These are phyloP conservation scores for Myotis findleyi DNA, from an alignment of 2,797 vertebrate species.

Conservation along the genomic window DNA sequence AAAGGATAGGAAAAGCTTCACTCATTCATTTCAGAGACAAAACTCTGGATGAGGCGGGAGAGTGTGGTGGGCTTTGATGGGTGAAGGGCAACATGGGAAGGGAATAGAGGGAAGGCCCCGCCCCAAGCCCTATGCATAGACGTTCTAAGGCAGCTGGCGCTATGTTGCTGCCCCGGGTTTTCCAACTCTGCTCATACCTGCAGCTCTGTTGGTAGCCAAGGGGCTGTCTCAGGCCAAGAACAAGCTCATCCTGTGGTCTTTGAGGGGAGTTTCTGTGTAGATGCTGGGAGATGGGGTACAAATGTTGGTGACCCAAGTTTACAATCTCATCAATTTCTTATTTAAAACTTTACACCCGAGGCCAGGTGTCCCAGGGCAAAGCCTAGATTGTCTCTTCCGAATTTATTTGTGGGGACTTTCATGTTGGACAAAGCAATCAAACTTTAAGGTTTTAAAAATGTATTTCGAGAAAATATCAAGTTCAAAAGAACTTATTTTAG, in stretches of 20 bases:
- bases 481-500: background rate
- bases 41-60: background rate
- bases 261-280: background rate
- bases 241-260: too few relatives aligned
- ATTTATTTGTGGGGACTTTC: background rate
- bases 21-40: conserved; percentile 6
- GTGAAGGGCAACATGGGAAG: background rate
- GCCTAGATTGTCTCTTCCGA: background rate
- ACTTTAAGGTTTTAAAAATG: background rate
- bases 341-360: background rate
- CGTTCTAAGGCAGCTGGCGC: background rate
- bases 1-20: background rate
- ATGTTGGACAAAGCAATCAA: background rate
- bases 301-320: background rate
- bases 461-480: background rate
- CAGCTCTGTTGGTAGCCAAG: background rate
- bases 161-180: background rate
- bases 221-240: background rate
- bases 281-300: background rate
- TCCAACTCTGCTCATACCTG: background rate
- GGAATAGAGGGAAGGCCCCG: background rate
- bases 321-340: background rate
- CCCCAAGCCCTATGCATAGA: background rate
- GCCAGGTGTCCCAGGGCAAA: background rate
- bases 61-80: background rate